A percentile compares a stretch with the other conserved stretches of the same genome.
Conservation (phyloP, 2,888 invertebrate species). For the Nomada fucata region DNA sequence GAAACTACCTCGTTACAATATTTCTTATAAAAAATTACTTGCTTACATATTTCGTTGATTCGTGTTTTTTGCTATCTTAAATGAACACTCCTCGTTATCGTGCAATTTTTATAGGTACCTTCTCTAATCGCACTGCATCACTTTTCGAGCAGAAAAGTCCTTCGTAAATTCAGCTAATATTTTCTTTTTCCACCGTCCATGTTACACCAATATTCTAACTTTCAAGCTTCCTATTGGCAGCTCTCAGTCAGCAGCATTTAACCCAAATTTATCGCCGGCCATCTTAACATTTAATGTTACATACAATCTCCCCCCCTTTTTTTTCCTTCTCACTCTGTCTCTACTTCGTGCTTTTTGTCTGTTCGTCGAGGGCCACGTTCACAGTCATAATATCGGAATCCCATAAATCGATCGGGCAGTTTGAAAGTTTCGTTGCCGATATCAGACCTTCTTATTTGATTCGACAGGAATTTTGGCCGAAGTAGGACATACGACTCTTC, state of each 20-base stretch:
- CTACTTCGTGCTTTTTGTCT: background rate
- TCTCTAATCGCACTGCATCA: too few species aligned
- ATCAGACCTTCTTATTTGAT: conserved; percentile 39
- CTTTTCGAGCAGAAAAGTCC: background rate
- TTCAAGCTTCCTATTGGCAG: conserved; percentile 1
- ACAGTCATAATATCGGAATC: conserved; percentile 39
- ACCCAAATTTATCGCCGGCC: conserved; percentile 24
- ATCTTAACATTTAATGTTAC: conserved; percentile 8
- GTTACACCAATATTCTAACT: conserved; percentile 7
- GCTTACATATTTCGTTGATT: too few species aligned
- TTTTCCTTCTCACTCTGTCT: background rate
- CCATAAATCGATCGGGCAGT: conserved; percentile 50
- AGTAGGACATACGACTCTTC: conserved; percentile 43
- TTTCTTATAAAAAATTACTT: too few species aligned
- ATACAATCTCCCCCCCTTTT: background rate
- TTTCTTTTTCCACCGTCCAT: background rate
- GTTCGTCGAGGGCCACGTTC: conserved; percentile 24
- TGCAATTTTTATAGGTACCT: too few species aligned
- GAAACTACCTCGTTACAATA: too few species aligned
- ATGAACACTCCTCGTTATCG: too few species aligned
- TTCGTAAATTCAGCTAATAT: background rate
- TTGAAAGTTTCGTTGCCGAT: conserved; percentile 30
- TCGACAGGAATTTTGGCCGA: conserved; percentile 45
- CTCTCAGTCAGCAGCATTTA: background rate
- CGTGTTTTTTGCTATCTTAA: too few species aligned